These are phyloP conservation scores for Pantala flavescens DNA, from an alignment of 1,140 invertebrate genomes.

Conservation along the genomic window DNA sequence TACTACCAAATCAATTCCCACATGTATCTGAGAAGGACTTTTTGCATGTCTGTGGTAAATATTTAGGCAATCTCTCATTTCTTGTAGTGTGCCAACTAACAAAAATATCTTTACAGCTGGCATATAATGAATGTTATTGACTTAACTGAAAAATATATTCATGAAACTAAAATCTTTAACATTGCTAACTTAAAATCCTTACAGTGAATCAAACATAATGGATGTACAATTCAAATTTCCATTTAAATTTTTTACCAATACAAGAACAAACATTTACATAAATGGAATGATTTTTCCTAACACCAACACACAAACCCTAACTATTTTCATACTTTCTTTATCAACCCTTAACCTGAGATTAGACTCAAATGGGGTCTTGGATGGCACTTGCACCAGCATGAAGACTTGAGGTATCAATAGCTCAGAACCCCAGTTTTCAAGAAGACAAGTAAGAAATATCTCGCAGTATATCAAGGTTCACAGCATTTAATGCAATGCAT, in stretches of 20 bases:
- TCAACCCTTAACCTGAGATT: conserved; percentile 19
- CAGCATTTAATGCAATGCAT: conserved; percentile 17
- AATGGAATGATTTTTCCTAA: conserved; percentile 20
- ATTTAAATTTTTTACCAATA: conserved; percentile 12
- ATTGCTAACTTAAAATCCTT: neutral
- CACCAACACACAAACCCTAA: conserved; percentile 19
- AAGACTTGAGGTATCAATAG: neutral
- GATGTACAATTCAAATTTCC: conserved; percentile 11
- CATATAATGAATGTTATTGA: neutral
- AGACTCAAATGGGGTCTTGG: conserved; percentile 17
- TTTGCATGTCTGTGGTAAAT: too few relatives aligned
- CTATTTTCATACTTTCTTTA: conserved; percentile 7
- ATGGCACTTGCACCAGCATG: conserved; percentile 19
- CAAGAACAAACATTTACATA: conserved; percentile 18
- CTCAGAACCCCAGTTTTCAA: conserved; percentile 5
- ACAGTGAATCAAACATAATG: neutral
- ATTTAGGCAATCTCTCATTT: too few relatives aligned
- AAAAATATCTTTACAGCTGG: neutral
- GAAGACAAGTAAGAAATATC: conserved; percentile 9
- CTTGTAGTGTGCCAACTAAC: neutral
- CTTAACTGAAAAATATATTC: neutral
- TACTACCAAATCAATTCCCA: conserved; percentile 7
- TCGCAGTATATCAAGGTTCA: neutral
- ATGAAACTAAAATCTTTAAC: neutral
- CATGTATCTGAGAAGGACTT: neutral